Evolutionary conservation across 2,797 vertebrate species (phyloP), one percentile per base, ranked within the genome.

Genomic region (Thunnus albacares): DNA sequence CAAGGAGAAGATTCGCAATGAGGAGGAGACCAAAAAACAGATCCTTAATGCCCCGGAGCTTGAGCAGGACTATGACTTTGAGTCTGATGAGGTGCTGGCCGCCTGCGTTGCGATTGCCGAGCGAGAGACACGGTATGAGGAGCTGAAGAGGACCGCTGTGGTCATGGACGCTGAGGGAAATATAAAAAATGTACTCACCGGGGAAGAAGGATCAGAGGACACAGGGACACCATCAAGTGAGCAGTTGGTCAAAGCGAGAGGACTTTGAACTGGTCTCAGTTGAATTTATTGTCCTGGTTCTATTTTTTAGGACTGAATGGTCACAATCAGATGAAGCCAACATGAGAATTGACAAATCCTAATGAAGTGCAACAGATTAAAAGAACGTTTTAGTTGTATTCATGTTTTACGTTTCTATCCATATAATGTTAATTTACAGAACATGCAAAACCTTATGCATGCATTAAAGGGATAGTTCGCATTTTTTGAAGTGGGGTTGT

Each of bases 21-120:
- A 90, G 24, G 95, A 96, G 64, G 89, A 94, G 5, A 81, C 93
- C 4, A 72, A 81, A 1, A 86, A 84, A 24, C 90, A 83, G 59
- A 79, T 95, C 41, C 85, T 94, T 0, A 76, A 94, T 2, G 94
- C 92, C 11, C 95, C 96, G 0, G 96, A 96, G 91, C 93, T 97
- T 0, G 90, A 97, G 74, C 96, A 94, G n/a, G 98, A 99, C 91
- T 99, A 97, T 86, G 98, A 99, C 88, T 99, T 98, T 79, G 98
- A 99, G 93, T 97, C 97, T 0, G 97, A 99, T 6, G 98, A 99
- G 92, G 97, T 99, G 78, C 94, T 99, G 71, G 97, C 95, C 1
- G 98, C 97, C 14, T 99, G 98, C 82, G 94, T 95, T n/a, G 97
- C 98, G 0, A 96, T 99, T 0, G 97, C 97, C 0, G 96, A 97